Conservation (phyloP, 1,140 invertebrate species). For the Melitaea cinxia region DNA sequence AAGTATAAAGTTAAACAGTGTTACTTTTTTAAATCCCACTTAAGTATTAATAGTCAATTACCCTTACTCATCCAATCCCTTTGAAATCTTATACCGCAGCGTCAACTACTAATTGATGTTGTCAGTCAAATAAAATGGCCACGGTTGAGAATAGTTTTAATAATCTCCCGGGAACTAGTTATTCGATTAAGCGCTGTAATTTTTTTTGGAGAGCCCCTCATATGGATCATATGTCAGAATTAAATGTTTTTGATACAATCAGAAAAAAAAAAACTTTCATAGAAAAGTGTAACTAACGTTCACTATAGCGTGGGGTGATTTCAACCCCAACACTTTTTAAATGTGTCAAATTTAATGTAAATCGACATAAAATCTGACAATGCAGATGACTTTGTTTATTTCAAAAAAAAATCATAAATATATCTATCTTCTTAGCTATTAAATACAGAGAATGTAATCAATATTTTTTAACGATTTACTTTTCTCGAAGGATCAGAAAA, state of each 20-base stretch:
- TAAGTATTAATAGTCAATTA: conserved; percentile 74
- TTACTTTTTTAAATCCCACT: conserved; percentile 34
- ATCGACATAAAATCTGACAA: no score
- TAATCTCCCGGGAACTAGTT: conserved; percentile 58
- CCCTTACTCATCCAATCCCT: conserved; percentile 54
- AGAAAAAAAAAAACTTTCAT: background rate
- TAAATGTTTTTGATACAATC: background rate
- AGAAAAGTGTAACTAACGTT: no score
- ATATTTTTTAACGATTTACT: no score
- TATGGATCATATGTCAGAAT: conserved; percentile 18
- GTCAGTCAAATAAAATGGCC: conserved; percentile 70
- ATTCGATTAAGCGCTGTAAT: conserved; percentile 45
- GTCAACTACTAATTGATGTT: conserved; percentile 74
- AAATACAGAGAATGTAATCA: no score
- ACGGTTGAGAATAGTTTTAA: conserved; percentile 50
- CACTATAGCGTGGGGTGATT: no score
- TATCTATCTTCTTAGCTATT: no score
- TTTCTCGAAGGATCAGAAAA: no score
- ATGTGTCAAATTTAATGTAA: no score
- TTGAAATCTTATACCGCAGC: conserved; percentile 68
- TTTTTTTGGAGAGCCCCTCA: conserved; percentile 19
- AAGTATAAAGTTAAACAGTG: background rate
- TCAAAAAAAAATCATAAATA: no score
- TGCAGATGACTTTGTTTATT: no score
- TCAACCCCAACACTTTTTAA: no score